phyloP scores from a whole-genome alignment of 2,113 vertebrate species.

The Maccullochella peelii region DNA sequence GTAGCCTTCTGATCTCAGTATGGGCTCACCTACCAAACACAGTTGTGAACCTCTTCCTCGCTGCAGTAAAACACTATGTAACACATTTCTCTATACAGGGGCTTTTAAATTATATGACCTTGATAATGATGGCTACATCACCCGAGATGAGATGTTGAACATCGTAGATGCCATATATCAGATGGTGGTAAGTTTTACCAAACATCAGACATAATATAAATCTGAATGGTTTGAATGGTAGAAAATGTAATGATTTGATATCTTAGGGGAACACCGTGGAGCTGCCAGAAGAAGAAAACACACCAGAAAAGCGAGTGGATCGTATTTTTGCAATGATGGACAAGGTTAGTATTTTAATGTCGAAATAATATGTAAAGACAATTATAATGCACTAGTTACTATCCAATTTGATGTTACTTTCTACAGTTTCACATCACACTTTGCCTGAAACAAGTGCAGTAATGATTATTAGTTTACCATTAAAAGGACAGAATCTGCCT shows the following conservation, averaged over 20 bases:
- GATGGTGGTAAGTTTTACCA: slow-evolving; percentile 93
- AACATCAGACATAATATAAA: neutral
- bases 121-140: slow-evolving; percentile 98
- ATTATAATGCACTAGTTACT: neutral
- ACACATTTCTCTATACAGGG: slow-evolving; percentile 85
- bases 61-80: slow-evolving; percentile 4
- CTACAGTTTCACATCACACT: neutral
- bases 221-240: neutral
- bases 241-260: slow-evolving; percentile 19
- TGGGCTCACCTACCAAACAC: neutral
- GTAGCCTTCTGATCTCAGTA: neutral
- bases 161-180: slow-evolving; percentile 99
- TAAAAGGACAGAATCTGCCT: slow-evolving; percentile 28
- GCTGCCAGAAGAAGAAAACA: slow-evolving; percentile 98
- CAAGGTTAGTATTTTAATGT: slow-evolving; percentile 85
- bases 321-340: slow-evolving; percentile 99
- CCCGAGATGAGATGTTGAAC: slow-evolving; percentile 97
- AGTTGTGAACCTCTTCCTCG: neutral
- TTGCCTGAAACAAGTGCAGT: neutral
- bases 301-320: slow-evolving; percentile 96
- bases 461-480: slow-evolving; percentile 23
- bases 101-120: slow-evolving; percentile 98
- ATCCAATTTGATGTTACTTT: neutral
- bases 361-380: neutral
- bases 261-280: slow-evolving; percentile 97